Conservation (phyloP, 2,888 invertebrate species). For the Drosophila atripex region DNA sequence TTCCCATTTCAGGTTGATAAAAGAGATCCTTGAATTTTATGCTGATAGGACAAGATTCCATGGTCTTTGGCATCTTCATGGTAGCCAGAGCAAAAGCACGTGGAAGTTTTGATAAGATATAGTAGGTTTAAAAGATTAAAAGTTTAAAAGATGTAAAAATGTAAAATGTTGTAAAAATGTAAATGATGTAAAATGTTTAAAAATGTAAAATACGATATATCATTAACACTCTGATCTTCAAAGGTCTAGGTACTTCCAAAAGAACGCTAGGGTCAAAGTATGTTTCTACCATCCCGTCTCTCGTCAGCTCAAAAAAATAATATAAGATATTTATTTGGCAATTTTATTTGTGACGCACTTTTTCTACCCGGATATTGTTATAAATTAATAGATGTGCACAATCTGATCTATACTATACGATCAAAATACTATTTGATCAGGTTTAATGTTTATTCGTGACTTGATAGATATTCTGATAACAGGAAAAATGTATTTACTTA, state of each 20-base stretch:
- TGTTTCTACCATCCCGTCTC: too few relatives aligned
- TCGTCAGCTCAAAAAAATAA: background rate
- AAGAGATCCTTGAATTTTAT: constrained; percentile 13
- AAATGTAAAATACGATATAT: background rate
- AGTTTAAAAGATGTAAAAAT: too few relatives aligned
- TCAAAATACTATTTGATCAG: constrained; percentile 25
- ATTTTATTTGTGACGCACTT: constrained; percentile 13
- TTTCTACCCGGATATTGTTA: constrained; percentile 33
- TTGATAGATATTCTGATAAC: constrained; percentile 23
- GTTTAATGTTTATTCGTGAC: constrained; percentile 35
- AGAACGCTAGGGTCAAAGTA: too few relatives aligned
- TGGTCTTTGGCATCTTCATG: background rate
- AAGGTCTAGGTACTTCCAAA: too few relatives aligned
- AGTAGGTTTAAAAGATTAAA: too few relatives aligned
- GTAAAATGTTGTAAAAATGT: too few relatives aligned
- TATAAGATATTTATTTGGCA: background rate
- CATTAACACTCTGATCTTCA: too few relatives aligned
- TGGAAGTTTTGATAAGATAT: constrained; percentile 1
- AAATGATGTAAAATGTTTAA: too few relatives aligned
- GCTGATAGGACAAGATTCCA: background rate
- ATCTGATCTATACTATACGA: too few relatives aligned
- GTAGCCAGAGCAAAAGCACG: background rate
- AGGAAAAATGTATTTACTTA: constrained; percentile 1
- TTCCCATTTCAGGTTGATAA: constrained; percentile 2
- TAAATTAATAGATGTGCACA: constrained; percentile 28